phyloP scores from a whole-genome alignment of 2,888 invertebrate genomes.

The Drosophila robusta region DNA sequence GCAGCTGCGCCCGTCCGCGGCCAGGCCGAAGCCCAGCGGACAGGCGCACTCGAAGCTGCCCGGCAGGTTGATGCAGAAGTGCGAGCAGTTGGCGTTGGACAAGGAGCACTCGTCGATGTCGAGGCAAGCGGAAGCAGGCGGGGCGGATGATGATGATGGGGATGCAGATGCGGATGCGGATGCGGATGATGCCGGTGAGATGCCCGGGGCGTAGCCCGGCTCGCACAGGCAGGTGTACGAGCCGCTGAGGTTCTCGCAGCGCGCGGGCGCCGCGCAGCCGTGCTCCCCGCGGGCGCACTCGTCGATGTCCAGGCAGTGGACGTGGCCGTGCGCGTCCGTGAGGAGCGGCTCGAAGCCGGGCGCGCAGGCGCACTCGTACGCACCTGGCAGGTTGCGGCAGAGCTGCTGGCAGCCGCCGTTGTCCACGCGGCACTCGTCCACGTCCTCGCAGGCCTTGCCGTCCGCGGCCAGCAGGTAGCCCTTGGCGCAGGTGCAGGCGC shows the following conservation, averaged over 20 bases:
- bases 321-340: constrained; percentile 54
- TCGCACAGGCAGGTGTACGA: constrained; percentile 85
- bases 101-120: constrained; percentile 86
- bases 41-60: constrained; percentile 86
- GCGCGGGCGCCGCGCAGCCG: constrained; percentile 73
- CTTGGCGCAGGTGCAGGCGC: constrained; percentile 84
- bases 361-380: constrained; percentile 86
- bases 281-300: constrained; percentile 85
- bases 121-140: constrained; percentile 75
- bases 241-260: constrained; percentile 84
- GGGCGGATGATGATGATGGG: constrained; percentile 45
- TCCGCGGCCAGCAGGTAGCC: constrained; percentile 83
- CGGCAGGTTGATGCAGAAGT: constrained; percentile 86
- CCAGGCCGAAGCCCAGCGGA: constrained; percentile 84
- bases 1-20: constrained; percentile 80
- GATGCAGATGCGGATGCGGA: constrained; percentile 21
- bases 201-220: constrained; percentile 85
- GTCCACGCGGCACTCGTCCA: constrained; percentile 86
- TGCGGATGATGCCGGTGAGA: constrained; percentile 6
- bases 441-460: constrained; percentile 85
- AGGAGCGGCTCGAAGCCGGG: constrained; percentile 83
- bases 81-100: constrained; percentile 87
- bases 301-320: constrained; percentile 85
- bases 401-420: constrained; percentile 85
- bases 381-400: constrained; percentile 86